A percentile compares a stretch with the other conserved stretches of the same genome.
Conservation (phyloP, 2,888 invertebrate genomes). For the Cyrtodaria siliqua region DNA sequence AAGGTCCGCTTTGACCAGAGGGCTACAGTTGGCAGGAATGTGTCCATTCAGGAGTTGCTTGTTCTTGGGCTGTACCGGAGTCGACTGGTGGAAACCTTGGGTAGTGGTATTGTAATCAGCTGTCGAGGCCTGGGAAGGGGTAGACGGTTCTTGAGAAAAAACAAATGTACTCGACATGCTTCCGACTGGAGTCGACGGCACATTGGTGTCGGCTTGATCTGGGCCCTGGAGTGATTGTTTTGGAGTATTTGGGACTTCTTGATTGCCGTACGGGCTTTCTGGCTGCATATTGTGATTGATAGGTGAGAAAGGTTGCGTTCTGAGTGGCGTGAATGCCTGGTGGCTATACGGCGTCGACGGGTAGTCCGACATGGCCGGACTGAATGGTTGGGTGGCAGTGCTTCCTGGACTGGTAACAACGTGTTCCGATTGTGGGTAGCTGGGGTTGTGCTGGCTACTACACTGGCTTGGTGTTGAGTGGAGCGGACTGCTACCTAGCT, state of each 20-base stretch:
- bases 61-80: constrained; percentile 18
- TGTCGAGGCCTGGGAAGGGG: not conserved
- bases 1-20: constrained; percentile 47
- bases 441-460: not conserved
- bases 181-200: too few species aligned
- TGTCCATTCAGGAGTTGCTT: not conserved
- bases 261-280: not conserved
- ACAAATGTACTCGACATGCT: not conserved
- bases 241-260: constrained; percentile 7
- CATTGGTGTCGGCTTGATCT: too few species aligned
- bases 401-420: constrained; percentile 30
- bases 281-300: not conserved
- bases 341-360: constrained; percentile 20
- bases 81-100: constrained; percentile 4
- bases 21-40: constrained; percentile 35
- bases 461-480: constrained; percentile 13
- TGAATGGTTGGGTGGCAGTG: constrained; percentile 50
- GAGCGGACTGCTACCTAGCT: constrained; percentile 31
- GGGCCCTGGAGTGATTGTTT: not conserved
- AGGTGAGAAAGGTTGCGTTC: not conserved
- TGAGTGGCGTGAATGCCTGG: constrained; percentile 4
- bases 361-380: constrained; percentile 23
- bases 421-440: not conserved
- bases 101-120: not conserved
- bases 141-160: not conserved